Evolutionary conservation across 2,797 vertebrate species (phyloP).

Genomic region (Anableps anableps): DNA sequence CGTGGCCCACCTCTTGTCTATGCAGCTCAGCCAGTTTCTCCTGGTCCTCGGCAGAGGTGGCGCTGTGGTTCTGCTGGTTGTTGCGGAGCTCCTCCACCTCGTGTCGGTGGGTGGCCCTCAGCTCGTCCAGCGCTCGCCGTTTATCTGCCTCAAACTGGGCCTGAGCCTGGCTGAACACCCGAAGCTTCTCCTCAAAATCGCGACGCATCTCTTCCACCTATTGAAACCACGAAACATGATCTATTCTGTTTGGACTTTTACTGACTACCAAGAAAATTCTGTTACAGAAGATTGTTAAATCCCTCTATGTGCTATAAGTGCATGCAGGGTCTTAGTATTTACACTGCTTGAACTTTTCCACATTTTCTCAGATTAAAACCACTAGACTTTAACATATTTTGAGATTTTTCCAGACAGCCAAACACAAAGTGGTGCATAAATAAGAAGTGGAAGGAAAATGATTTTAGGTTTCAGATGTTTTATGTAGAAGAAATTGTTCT

Average conservation of each 20-base stretch:
- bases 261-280: conserved; percentile 81
- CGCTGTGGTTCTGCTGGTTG: conserved; percentile 91
- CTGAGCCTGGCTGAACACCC: conserved; percentile 91
- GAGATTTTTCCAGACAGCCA: not conserved
- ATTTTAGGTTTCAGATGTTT: no score
- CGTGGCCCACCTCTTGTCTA: conserved; percentile 76
- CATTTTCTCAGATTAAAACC: not conserved
- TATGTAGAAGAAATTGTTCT: no score
- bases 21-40: conserved; percentile 91
- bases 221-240: conserved; percentile 60
- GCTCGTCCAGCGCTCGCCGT: conserved; percentile 88
- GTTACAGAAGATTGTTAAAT: conserved; percentile 83
- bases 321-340: not conserved
- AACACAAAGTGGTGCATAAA: not conserved
- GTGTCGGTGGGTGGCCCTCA: conserved; percentile 85
- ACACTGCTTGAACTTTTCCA: not conserved
- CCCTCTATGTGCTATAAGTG: conserved; percentile 59
- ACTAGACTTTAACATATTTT: not conserved
- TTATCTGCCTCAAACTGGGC: conserved; percentile 95
- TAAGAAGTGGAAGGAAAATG: no score
- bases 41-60: conserved; percentile 88
- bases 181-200: conserved; percentile 94
- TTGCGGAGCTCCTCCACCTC: conserved; percentile 93
- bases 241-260: conserved; percentile 52
- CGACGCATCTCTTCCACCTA: conserved; percentile 97